Evolutionary conservation across 2,888 invertebrate species (phyloP).

Genomic region (Eurytoma adleriae): DNA sequence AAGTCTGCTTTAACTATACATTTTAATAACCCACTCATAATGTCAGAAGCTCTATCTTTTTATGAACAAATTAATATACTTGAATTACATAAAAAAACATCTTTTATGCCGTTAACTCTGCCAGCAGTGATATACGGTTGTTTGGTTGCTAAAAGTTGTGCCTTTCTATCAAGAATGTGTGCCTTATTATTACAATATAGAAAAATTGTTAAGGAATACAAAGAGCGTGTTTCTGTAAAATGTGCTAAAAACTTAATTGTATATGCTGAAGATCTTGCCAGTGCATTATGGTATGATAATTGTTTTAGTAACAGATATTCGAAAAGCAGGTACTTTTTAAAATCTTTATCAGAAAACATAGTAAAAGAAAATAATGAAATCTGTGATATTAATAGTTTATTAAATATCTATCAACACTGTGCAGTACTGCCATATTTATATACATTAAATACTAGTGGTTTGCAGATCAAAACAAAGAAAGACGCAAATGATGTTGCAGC

Average conservation of each 20-base stretch:
- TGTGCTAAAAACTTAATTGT: conserved; percentile 56
- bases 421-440: conserved; percentile 67
- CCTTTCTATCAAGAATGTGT: conserved; percentile 68
- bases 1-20: conserved; percentile 67
- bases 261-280: conserved; percentile 65
- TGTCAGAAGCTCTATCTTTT: conserved; percentile 67
- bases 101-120: conserved; percentile 68
- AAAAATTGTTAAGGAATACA: conserved; percentile 54
- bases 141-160: conserved; percentile 64
- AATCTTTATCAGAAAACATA: conserved; percentile 58
- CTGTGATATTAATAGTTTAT: conserved; percentile 60
- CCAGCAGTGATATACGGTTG: conserved; percentile 68
- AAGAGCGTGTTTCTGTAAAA: conserved; percentile 46
- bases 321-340: conserved; percentile 62
- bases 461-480: conserved; percentile 62
- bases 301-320: conserved; percentile 58
- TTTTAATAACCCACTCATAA: conserved; percentile 60
- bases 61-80: conserved; percentile 64
- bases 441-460: conserved; percentile 59
- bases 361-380: conserved; percentile 57
- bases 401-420: conserved; percentile 67
- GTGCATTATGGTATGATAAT: conserved; percentile 65
- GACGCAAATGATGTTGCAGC: conserved; percentile 53
- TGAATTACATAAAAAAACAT: conserved; percentile 29
- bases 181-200: conserved; percentile 65